Conservation (phyloP, 2,888 invertebrate species). For the Clistopyga incitator region DNA sequence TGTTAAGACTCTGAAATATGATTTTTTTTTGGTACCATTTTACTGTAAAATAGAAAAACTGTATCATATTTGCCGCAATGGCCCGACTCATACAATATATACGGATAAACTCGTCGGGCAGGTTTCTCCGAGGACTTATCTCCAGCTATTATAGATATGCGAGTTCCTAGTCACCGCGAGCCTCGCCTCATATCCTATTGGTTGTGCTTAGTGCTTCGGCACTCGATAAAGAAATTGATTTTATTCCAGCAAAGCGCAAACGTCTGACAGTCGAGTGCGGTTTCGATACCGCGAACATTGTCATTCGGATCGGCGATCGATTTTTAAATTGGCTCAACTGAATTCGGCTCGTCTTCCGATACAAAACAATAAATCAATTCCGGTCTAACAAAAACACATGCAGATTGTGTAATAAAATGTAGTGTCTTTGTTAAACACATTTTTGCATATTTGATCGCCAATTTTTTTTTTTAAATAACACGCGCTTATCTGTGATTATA, state of each 20-base stretch:
- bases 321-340: not conserved
- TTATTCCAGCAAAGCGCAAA: conserved; percentile 49
- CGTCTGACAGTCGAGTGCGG: conserved; percentile 54
- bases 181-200: conserved; percentile 43
- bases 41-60: not conserved
- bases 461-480: not conserved
- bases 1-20: not conserved
- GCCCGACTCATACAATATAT: not conserved
- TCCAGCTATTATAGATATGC: conserved; percentile 58
- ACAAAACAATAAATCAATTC: not conserved
- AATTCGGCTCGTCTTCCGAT: not conserved
- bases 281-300: conserved; percentile 46
- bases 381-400: not conserved
- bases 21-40: not conserved
- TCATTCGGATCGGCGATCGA: conserved; percentile 4
- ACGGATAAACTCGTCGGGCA: conserved; percentile 38
- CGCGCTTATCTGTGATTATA: not conserved
- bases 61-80: not conserved
- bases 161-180: conserved; percentile 59
- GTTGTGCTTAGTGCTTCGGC: conserved; percentile 29
- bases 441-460: not conserved
- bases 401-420: not conserved
- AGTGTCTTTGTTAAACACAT: no score
- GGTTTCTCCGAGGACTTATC: conserved; percentile 55
- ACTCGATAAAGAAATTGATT: conserved; percentile 59